Evolutionary conservation across 2,888 invertebrate species (phyloP), one percentile per base, ranked within the genome.

Genomic region (Sarcophaga caerulescens): DNA sequence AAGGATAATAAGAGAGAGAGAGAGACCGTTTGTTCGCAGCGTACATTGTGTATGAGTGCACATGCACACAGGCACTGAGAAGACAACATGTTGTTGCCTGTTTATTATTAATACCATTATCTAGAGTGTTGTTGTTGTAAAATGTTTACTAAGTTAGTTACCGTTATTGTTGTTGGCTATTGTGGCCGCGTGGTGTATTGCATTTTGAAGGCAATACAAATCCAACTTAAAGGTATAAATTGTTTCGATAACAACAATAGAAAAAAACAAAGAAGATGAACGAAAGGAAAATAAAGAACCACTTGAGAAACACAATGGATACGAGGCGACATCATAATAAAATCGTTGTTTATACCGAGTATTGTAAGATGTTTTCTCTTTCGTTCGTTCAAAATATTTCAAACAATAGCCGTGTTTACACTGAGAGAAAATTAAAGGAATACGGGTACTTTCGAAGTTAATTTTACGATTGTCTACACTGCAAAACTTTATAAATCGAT

Each of bases 241-340:
- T 69, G 74, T 66, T 74, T 1, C 12, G 17, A 52, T 14, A 52
- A 52, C 52, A 52, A 52, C 4, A n/a, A n/a, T n/a, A n/a, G 0
- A 5, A 52, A 17, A 17, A 14, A 17, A 52, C 52, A 1, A 4
- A 52, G 52, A 52, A 1, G 52, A 52, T 14, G 17, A 52, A 52
- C 17, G 57, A 47, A 35, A 71, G 52, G 47, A 74, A 84, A 68
- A 86, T 70, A 84, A 81, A 82, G 81, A 81, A 75, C 86, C 86
- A 86, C 86, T 86, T 84, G 81, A 86, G 52, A 84, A 78, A 52
- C 57, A 86, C 84, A 86, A 86, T 66, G 84, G 86, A 75, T 81
- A 69, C 81, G 63, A 77, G 84, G 84, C 86, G 86, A 86, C 84
- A 86, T 70, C 74, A 86, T 86, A 86, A 86, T 86, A 86, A 86